A percentile compares a stretch with the other conserved stretches of the same genome.
These are phyloP conservation scores for Aphidoletes aphidimyza DNA, from an alignment of 2,888 invertebrate species.

Conservation along the genomic window DNA sequence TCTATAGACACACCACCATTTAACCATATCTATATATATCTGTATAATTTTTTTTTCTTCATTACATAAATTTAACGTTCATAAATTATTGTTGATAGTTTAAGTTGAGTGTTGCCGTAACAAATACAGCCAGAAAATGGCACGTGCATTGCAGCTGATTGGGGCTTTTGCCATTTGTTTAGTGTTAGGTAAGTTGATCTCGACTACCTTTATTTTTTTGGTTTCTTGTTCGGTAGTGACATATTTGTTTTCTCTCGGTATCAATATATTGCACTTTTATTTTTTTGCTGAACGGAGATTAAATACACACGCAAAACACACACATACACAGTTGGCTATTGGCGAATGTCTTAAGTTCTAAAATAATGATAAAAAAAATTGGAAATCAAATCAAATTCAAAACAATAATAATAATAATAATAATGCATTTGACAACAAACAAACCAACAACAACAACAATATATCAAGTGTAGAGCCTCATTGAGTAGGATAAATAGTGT, in stretches of 20 bases:
- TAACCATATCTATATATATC: no score
- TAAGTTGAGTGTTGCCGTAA: conserved; percentile 45
- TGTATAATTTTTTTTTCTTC: not conserved
- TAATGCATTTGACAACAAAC: no score
- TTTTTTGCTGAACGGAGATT: no score
- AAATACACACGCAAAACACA: no score
- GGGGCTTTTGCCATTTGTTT: conserved; percentile 64
- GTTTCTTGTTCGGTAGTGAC: not conserved
- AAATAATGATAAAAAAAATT: not conserved
- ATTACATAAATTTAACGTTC: conserved; percentile 10
- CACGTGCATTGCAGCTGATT: conserved; percentile 65
- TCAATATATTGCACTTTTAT: not conserved
- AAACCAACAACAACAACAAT: not conserved
- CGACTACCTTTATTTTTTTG: not conserved
- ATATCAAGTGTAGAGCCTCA: not conserved
- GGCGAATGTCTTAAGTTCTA: no score
- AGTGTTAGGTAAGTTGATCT: conserved; percentile 63
- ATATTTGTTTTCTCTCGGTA: not conserved
- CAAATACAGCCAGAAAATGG: conserved; percentile 60
- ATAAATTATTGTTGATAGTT: conserved; percentile 52
- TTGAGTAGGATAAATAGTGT: not conserved
- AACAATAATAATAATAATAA: not conserved
- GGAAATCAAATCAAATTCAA: not conserved
- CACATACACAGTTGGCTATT: no score
- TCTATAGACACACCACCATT: conserved; percentile 9